A percentile compares a stretch with the other conserved stretches of the same genome.
These are phyloP conservation scores for Galemys pyrenaicus DNA, from an alignment of 2,113 vertebrate genomes.

Conservation along the genomic window DNA sequence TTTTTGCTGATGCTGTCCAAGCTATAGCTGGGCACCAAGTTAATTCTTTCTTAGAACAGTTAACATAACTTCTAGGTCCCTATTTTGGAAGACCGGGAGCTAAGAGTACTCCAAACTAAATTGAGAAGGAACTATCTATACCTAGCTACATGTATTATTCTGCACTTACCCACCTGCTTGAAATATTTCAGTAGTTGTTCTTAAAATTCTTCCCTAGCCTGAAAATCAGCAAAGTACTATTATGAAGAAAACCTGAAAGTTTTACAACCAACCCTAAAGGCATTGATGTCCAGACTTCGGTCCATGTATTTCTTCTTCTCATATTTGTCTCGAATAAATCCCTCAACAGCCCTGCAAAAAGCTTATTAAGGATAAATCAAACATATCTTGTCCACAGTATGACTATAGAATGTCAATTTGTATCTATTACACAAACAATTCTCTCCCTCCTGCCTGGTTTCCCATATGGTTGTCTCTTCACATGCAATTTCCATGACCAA, in stretches of 20 bases:
- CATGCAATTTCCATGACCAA: background rate
- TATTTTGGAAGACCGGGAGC: background rate
- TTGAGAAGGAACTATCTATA: background rate
- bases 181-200: constrained; percentile 17
- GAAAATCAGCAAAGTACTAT: constrained; percentile 51
- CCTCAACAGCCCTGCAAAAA: constrained; percentile 91
- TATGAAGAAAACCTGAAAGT: constrained; percentile 59
- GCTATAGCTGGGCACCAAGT: background rate
- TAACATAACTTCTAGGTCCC: background rate
- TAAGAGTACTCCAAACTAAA: background rate
- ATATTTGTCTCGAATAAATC: constrained; percentile 98
- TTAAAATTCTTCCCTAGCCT: constrained; percentile 10
- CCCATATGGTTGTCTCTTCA: background rate
- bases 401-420: background rate
- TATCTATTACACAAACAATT: constrained; percentile 1
- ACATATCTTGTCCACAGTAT: constrained; percentile 5
- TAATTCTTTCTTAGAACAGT: background rate
- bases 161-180: background rate
- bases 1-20: background rate
- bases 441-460: background rate
- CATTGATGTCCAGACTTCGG: constrained; percentile 93
- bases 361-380: constrained; percentile 85
- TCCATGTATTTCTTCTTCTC: constrained; percentile 99
- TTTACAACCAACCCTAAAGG: constrained; percentile 90
- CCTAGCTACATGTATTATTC: background rate